These are phyloP conservation scores for Volucella zonaria DNA, from an alignment of 2,888 invertebrate genomes.

Conservation along the genomic window DNA sequence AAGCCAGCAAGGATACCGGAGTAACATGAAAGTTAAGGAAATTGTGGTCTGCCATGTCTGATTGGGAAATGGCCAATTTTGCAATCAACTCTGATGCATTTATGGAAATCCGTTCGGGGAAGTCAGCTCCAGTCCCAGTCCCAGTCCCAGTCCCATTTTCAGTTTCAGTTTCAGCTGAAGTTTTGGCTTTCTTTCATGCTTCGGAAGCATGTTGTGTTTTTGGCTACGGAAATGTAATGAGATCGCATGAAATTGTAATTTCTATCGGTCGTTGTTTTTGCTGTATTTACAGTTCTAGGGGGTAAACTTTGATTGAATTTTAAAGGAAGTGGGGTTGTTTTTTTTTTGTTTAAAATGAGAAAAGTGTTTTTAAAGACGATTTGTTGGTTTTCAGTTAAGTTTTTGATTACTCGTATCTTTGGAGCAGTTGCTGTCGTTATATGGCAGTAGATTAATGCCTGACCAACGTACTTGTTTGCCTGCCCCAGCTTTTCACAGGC, in stretches of 20 bases:
- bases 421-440: too few species aligned
- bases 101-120: constrained; percentile 71
- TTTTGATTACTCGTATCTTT: too few species aligned
- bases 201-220: constrained; percentile 26
- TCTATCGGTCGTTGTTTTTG: constrained; percentile 1
- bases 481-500: too few species aligned
- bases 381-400: too few species aligned
- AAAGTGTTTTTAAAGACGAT: too few species aligned
- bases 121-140: constrained; percentile 48
- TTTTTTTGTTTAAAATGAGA: too few species aligned
- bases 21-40: constrained; percentile 63
- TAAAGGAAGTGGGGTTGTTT: too few species aligned
- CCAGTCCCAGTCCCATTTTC: constrained; percentile 25
- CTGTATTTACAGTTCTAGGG: too few species aligned
- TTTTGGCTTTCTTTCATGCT: constrained; percentile 42
- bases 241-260: constrained; percentile 24
- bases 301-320: too few species aligned
- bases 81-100: constrained; percentile 71
- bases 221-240: constrained; percentile 48
- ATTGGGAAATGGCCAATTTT: constrained; percentile 74
- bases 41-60: constrained; percentile 70
- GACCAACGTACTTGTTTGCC: too few species aligned
- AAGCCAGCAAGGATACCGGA: constrained; percentile 4
- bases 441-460: too few species aligned
- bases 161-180: neutral